Conservation (phyloP, 2,113 vertebrate genomes). For the Calonectris borealis region DNA sequence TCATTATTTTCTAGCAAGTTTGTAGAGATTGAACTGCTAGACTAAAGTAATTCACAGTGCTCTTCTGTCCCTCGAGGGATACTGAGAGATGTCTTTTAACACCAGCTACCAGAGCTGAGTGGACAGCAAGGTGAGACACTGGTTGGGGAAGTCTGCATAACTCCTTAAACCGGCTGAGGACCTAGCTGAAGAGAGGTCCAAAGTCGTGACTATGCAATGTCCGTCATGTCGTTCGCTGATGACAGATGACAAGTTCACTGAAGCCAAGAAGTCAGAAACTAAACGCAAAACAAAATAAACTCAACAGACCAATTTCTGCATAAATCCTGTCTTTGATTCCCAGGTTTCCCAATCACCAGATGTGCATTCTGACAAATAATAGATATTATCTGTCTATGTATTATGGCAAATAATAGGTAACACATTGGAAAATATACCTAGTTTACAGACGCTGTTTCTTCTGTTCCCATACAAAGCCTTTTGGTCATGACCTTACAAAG, state of each 20-base stretch:
- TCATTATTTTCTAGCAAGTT: constrained; percentile 48
- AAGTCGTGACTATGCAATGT: background rate
- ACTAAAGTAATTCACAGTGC: constrained; percentile 46
- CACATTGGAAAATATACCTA: background rate
- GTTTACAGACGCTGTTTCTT: background rate
- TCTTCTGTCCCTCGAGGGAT: constrained; percentile 28
- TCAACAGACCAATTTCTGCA: background rate
- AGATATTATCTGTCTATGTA: background rate
- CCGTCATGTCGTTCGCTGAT: background rate
- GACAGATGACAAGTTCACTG: background rate
- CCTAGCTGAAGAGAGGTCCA: background rate
- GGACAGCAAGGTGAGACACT: constrained; percentile 26
- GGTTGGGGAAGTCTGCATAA: background rate
- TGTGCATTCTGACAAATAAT: background rate
- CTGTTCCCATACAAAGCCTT: background rate
- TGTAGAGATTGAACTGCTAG: background rate
- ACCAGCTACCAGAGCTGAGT: background rate
- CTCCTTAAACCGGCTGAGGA: background rate
- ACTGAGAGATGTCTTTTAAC: constrained; percentile 16
- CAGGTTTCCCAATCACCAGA: background rate
- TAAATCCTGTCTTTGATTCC: background rate
- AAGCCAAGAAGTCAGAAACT: background rate
- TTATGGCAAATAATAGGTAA: background rate
- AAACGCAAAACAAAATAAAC: background rate
- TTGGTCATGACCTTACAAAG: background rate